phyloP scores from a whole-genome alignment of 2,888 invertebrate genomes.

The Drosophila falleni region DNA sequence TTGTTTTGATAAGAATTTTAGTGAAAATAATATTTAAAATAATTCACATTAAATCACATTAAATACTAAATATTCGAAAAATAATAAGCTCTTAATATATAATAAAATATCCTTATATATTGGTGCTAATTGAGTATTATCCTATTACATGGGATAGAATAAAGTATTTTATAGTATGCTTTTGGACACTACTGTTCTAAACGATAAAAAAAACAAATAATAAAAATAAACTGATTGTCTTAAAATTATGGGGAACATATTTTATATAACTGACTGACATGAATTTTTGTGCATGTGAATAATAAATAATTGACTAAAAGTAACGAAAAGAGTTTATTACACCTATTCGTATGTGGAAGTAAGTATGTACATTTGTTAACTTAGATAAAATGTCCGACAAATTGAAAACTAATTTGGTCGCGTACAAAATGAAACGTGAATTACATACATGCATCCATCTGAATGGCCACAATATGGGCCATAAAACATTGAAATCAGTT shows the following conservation, averaged over 20 bases:
- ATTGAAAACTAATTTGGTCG: constrained; percentile 73
- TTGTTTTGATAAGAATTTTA: neutral
- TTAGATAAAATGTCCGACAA: constrained; percentile 29
- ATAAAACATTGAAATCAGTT: constrained; percentile 79
- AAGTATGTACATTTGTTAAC: constrained; percentile 3
- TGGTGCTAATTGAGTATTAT: too few relatives aligned
- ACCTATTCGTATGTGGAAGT: too few relatives aligned
- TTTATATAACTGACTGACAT: neutral
- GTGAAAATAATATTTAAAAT: neutral
- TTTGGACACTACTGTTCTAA: too few relatives aligned
- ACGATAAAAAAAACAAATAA: neutral
- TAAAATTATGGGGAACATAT: neutral
- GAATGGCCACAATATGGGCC: constrained; percentile 67
- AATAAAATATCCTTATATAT: too few relatives aligned
- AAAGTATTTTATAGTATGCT: too few relatives aligned
- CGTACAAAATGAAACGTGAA: constrained; percentile 64
- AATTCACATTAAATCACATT: neutral
- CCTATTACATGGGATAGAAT: too few relatives aligned
- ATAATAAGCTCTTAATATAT: too few relatives aligned
- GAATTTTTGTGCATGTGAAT: neutral
- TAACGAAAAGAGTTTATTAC: neutral
- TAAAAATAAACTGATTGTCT: neutral
- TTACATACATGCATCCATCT: constrained; percentile 49
- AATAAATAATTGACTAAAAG: neutral
- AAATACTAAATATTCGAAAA: neutral